Evolutionary conservation across 2,888 invertebrate genomes (phyloP).

Genomic region (Orgyia antiqua): DNA sequence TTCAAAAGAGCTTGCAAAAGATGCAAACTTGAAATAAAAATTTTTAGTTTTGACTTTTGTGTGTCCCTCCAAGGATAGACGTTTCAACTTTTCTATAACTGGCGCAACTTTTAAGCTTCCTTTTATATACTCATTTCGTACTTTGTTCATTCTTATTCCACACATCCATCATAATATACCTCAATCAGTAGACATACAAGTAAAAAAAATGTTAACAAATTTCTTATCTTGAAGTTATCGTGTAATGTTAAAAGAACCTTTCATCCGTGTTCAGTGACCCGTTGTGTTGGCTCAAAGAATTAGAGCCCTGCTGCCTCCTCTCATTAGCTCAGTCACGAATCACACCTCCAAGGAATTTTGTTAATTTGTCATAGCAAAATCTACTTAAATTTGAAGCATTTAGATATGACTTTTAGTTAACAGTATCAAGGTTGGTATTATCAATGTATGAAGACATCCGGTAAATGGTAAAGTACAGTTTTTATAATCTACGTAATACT

Average conservation of each 20-base stretch:
- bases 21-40: too few relatives aligned
- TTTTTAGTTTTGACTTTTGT: too few relatives aligned
- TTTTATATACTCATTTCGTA: too few relatives aligned
- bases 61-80: too few relatives aligned
- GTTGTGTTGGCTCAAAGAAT: constrained; percentile 64
- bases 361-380: constrained; percentile 3
- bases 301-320: constrained; percentile 50
- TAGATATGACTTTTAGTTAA: too few relatives aligned
- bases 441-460: too few relatives aligned
- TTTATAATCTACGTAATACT: constrained; percentile 18
- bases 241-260: constrained; percentile 22
- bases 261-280: constrained; percentile 56
- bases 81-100: too few relatives aligned
- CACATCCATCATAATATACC: too few relatives aligned
- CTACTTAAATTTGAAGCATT: constrained; percentile 7
- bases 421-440: too few relatives aligned
- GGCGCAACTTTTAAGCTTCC: too few relatives aligned
- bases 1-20: too few relatives aligned
- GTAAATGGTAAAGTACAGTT: constrained; percentile 18
- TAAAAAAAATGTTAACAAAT: constrained; percentile 5
- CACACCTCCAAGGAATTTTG: constrained; percentile 43
- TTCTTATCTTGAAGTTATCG: constrained; percentile 23
- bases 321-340: constrained; percentile 60
- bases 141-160: too few relatives aligned
- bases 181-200: background rate